These are phyloP conservation scores for Hassar affinis DNA, from an alignment of 2,113 vertebrate genomes.

Conservation along the genomic window DNA sequence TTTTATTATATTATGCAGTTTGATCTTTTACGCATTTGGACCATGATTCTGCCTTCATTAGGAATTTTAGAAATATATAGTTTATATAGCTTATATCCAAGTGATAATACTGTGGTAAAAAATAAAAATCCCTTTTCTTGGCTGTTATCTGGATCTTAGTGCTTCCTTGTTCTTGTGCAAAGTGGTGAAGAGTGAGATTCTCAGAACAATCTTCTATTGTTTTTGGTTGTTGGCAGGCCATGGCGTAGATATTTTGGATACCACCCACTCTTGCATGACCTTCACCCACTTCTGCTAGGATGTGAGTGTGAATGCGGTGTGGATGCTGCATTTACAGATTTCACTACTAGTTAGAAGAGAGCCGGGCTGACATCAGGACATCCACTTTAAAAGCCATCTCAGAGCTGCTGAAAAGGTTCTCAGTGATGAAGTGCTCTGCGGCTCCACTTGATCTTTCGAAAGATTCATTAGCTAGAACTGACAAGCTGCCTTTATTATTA, in stretches of 20 bases:
- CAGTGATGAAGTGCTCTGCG: conserved; percentile 10
- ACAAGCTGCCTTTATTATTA: conserved; percentile 10
- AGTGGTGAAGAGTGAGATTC: background rate
- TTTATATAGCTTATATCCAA: background rate
- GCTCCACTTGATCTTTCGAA: conserved; percentile 28
- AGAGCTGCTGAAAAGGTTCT: background rate
- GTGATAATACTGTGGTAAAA: conserved; percentile 3
- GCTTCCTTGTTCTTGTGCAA: background rate
- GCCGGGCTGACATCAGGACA: conserved; percentile 22
- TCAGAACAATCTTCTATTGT: conserved; percentile 23
- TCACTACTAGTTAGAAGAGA: conserved; percentile 1
- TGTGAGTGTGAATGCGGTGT: background rate
- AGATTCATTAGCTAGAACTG: conserved; percentile 16
- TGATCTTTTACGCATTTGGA: background rate
- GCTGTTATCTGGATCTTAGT: background rate
- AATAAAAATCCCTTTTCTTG: background rate
- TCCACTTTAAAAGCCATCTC: conserved; percentile 19
- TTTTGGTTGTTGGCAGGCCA: conserved; percentile 23
- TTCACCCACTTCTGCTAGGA: background rate
- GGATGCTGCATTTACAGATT: background rate
- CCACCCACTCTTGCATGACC: conserved; percentile 31
- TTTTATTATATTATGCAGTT: background rate
- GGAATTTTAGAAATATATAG: too few relatives aligned
- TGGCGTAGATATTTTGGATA: conserved; percentile 2
- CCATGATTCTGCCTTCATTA: background rate